phyloP scores from a whole-genome alignment of 2,888 invertebrate species.

The Lagria hirta region DNA sequence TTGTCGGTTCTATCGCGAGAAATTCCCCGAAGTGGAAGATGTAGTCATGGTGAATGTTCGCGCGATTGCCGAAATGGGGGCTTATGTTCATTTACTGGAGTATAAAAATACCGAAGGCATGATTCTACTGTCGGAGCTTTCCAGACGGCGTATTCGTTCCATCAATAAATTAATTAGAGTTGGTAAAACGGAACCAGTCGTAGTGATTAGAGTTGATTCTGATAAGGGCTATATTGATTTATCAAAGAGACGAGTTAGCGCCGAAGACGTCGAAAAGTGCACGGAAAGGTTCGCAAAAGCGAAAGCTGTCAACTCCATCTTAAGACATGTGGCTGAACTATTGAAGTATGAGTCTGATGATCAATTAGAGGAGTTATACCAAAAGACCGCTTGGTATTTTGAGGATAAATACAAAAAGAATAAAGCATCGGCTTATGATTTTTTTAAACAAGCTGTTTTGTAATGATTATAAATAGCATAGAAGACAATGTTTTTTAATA shows the following conservation, averaged over 20 bases:
- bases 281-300: slow-evolving; percentile 98
- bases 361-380: slow-evolving; percentile 92
- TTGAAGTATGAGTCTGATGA: slow-evolving; percentile 88
- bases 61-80: slow-evolving; percentile 99
- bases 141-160: slow-evolving; percentile 96
- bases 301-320: slow-evolving; percentile 96
- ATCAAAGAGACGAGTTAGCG: slow-evolving; percentile 96
- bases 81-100: slow-evolving; percentile 95
- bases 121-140: slow-evolving; percentile 97
- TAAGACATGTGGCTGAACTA: slow-evolving; percentile 95
- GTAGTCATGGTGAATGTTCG: slow-evolving; percentile 99
- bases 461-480: slow-evolving; percentile 35
- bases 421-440: slow-evolving; percentile 95
- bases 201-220: slow-evolving; percentile 98
- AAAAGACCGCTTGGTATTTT: slow-evolving; percentile 97
- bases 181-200: slow-evolving; percentile 98
- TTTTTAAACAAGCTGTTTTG: slow-evolving; percentile 93
- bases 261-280: slow-evolving; percentile 97
- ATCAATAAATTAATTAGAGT: slow-evolving; percentile 99
- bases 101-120: slow-evolving; percentile 99
- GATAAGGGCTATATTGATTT: slow-evolving; percentile 99
- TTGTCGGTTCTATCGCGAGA: slow-evolving; percentile 96
- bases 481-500: slow-evolving; percentile 10
- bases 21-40: slow-evolving; percentile 98
- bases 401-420: slow-evolving; percentile 95